Evolutionary conservation across 2,113 vertebrate species (phyloP).

Genomic region (Larimichthys polyactis): DNA sequence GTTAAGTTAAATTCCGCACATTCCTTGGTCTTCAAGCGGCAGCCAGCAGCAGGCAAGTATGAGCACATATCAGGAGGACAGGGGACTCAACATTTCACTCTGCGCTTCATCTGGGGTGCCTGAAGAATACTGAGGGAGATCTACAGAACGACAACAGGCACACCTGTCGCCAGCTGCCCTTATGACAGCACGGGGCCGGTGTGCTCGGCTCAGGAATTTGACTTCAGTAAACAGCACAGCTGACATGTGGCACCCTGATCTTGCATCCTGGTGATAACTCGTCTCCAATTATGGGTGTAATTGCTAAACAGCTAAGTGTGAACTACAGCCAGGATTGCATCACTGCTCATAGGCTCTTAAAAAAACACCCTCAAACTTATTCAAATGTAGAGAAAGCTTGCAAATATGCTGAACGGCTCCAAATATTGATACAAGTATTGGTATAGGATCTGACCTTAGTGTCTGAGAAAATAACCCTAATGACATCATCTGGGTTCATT

Average conservation of each 20-base stretch:
- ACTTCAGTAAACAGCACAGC: conserved; percentile 66
- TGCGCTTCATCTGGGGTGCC: conserved; percentile 2
- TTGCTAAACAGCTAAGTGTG: conserved; percentile 57
- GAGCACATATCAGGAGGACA: conserved; percentile 27
- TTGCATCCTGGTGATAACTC: conserved; percentile 69
- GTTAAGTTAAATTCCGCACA: conserved; percentile 72
- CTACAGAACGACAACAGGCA: conserved; percentile 36
- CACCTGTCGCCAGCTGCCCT: conserved; percentile 53
- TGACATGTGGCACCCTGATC: conserved; percentile 68
- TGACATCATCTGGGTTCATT: background rate
- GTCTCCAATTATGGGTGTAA: conserved; percentile 64
- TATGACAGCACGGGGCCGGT: conserved; percentile 2
- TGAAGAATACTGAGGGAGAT: conserved; percentile 18
- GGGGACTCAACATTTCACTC: conserved; percentile 11
- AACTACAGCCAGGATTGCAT: conserved; percentile 10
- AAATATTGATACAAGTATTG: background rate
- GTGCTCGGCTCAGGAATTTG: conserved; percentile 46
- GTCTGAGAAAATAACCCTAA: background rate
- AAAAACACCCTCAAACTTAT: background rate
- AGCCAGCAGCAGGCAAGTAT: conserved; percentile 35
- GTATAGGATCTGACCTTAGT: background rate
- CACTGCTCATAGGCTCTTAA: background rate
- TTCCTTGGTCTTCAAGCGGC: conserved; percentile 58
- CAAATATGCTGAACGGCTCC: background rate
- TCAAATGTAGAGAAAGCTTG: background rate